Percentiles rank a stretch among this genome's conserved stretches.
Conservation (phyloP, 2,888 invertebrate species). For the Pristionchus maxplancki region DNA sequence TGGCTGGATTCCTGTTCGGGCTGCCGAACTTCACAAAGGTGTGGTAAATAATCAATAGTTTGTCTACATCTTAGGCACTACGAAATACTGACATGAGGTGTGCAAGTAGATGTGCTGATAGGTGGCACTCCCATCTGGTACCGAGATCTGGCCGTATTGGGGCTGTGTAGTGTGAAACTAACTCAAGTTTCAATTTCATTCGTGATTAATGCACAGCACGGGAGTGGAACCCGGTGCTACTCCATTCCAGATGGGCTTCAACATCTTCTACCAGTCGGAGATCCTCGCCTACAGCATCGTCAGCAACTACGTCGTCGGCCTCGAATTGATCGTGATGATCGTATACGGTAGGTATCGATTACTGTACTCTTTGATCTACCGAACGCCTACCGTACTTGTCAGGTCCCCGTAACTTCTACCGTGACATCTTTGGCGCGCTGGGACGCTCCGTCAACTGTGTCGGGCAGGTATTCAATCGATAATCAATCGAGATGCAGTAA, state of each 20-base stretch:
- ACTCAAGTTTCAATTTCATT: too few species aligned
- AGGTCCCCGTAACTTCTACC: conserved; percentile 14
- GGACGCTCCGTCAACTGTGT: not conserved
- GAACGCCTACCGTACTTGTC: not conserved
- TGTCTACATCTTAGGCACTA: too few species aligned
- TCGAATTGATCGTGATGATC: not conserved
- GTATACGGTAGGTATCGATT: not conserved
- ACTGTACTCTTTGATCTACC: not conserved
- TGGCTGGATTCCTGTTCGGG: not conserved
- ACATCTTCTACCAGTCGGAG: conserved; percentile 19
- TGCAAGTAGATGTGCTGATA: too few species aligned
- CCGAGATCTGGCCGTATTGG: too few species aligned
- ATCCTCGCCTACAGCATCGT: not conserved
- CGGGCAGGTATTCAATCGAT: not conserved
- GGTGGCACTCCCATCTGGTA: too few species aligned
- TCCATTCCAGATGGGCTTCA: not conserved
- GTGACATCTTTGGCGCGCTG: not conserved
- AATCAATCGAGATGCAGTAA: not conserved
- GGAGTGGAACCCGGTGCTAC: too few species aligned
- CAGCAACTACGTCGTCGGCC: not conserved
- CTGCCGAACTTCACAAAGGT: not conserved
- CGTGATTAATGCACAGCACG: too few species aligned
- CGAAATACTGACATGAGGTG: too few species aligned
- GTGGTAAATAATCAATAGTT: too few species aligned
- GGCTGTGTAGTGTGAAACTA: too few species aligned